phyloP scores from a whole-genome alignment of 2,797 vertebrate species.

The Rousettus madagascariensis region DNA sequence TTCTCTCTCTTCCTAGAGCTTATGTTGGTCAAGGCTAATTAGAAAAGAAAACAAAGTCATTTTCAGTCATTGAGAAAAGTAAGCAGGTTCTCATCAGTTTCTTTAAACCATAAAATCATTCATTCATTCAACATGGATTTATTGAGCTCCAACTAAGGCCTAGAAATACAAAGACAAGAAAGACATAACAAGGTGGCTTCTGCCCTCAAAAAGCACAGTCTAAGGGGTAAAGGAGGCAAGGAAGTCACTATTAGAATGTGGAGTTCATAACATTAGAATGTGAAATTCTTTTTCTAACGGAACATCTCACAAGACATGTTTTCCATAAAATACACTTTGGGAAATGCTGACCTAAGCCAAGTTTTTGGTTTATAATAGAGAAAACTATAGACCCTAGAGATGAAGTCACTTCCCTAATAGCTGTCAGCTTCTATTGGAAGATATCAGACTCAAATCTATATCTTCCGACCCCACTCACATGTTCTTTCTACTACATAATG shows the following conservation, averaged over 20 bases:
- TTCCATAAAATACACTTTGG: not conserved
- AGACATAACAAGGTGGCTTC: not conserved
- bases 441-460: not conserved
- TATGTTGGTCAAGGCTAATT: constrained; percentile 34
- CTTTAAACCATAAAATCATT: constrained; percentile 40
- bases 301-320: not conserved
- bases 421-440: not conserved
- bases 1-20: not conserved
- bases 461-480: not conserved
- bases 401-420: constrained; percentile 8
- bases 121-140: constrained; percentile 23
- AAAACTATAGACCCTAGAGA: not conserved
- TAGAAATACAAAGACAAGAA: constrained; percentile 27
- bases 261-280: not conserved
- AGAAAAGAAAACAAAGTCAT: constrained; percentile 28
- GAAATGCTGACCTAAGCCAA: constrained; percentile 11
- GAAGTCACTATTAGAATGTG: not conserved
- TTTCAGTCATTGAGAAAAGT: constrained; percentile 35
- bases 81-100: constrained; percentile 20
- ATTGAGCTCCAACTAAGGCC: constrained; percentile 7
- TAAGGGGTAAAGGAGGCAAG: not conserved
- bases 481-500: not conserved
- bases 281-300: not conserved
- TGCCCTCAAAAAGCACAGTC: not conserved
- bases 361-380: constrained; percentile 26